Percentiles rank a stretch among this genome's conserved stretches.
Conservation (phyloP, 2,797 vertebrate genomes). For the Salmo trutta region DNA sequence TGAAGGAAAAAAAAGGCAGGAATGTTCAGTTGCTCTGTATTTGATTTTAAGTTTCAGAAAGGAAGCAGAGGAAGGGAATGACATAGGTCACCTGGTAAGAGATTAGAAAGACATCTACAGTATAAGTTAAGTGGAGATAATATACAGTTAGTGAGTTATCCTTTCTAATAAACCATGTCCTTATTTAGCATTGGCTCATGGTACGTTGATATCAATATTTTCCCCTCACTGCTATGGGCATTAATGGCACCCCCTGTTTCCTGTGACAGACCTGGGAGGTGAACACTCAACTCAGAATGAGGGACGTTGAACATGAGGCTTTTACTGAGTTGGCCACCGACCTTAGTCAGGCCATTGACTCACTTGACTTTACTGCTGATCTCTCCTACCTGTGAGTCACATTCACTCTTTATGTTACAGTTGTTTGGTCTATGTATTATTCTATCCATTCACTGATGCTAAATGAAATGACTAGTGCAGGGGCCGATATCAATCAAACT, state of each 20-base stretch:
- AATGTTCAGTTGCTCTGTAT: slow-evolving; percentile 8
- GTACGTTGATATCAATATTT: not conserved
- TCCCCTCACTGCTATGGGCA: not conserved
- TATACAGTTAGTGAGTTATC: not conserved
- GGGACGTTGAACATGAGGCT: not conserved
- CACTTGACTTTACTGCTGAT: not conserved
- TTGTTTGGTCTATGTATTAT: not conserved
- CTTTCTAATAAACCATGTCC: not conserved
- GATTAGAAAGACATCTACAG: not conserved
- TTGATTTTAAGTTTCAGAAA: not conserved
- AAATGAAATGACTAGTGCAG: no score
- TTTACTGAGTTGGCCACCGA: not conserved
- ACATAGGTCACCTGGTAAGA: not conserved
- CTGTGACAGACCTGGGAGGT: slow-evolving; percentile 4
- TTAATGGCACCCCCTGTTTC: not conserved
- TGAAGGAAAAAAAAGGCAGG: not conserved
- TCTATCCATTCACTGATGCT: not conserved
- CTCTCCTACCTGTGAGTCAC: slow-evolving; percentile 10
- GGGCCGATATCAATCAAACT: no score
- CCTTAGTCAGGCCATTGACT: not conserved
- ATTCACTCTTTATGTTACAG: no score
- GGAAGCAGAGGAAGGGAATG: not conserved
- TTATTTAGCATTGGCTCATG: not conserved
- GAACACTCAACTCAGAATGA: not conserved
- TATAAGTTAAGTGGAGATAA: not conserved